Evolutionary conservation across 2,888 invertebrate species (phyloP), one percentile per base, ranked within the genome.

Genomic region (Synanthedon andrenaeformis): DNA sequence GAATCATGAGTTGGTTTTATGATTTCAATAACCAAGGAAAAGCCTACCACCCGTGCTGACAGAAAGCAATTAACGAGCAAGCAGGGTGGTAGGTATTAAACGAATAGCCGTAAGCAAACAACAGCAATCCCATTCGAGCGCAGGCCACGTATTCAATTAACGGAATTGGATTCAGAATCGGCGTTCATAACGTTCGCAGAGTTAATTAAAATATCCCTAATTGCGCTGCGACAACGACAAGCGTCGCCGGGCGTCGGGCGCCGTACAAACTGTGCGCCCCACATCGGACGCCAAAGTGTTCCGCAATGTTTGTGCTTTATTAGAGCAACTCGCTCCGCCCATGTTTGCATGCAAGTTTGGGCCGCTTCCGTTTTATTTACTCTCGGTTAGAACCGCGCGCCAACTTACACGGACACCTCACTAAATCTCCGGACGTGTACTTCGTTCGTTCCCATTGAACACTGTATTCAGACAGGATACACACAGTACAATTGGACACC

Each of bases 261-360:
- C 54, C 56, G 57, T 58, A 59, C 63, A 61, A 65, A 62, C 62
- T 53, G 54, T 28, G 28, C 28, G 53, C 42, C 58, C 56, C 64
- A 60, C 57, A 60, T 60, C 59, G 65, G 66, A 67, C 66, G 68
- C 66, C 67, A 65, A 66, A 67, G 58, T 65, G 64, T 61, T 61
- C 76, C 79, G 66, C 79, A 77, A 71, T 83, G 79, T 85, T 82
- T 84, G 80, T 69, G 71, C 76, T 79, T 79, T 83, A 82, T 84
- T 82, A 80, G 77, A 70, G 69, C 66, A 78, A 82, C 74, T 81
- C 79, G 64, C 71, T 62, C 69, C 69, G 59, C 64, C 67, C 65
- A 65, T 75, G 80, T 84, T 83, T 79, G 77, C 77, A 63, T 64
- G 66, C 66, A 71, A 76, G 74, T 76, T 77, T 67, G 69, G 66